These are phyloP conservation scores for Hirtodrosophila trivittata DNA, from an alignment of 2,888 invertebrate species.

Conservation along the genomic window DNA sequence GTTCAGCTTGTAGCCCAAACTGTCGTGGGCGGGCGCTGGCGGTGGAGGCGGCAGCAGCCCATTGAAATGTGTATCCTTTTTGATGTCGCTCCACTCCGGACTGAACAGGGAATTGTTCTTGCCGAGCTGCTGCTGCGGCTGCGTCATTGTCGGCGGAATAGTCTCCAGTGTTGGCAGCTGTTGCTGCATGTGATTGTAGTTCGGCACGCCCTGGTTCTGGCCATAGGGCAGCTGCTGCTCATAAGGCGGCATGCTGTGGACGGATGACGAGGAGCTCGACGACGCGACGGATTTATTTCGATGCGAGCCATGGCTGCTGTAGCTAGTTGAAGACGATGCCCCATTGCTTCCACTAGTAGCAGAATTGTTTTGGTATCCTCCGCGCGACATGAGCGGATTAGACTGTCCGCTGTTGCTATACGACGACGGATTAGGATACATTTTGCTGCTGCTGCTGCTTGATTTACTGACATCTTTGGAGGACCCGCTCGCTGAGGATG, in stretches of 20 bases:
- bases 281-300: slow-evolving; percentile 69
- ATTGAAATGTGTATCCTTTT: slow-evolving; percentile 66
- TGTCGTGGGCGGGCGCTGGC: slow-evolving; percentile 50
- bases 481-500: slow-evolving; percentile 43
- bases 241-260: slow-evolving; percentile 63
- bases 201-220: slow-evolving; percentile 54
- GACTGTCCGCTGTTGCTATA: slow-evolving; percentile 47
- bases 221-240: slow-evolving; percentile 69
- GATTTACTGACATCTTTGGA: slow-evolving; percentile 61
- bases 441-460: slow-evolving; percentile 59
- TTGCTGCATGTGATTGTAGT: slow-evolving; percentile 64
- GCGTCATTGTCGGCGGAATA: slow-evolving; percentile 20
- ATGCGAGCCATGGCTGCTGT: slow-evolving; percentile 53
- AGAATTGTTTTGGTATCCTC: slow-evolving; percentile 48
- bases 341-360: slow-evolving; percentile 31
- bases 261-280: slow-evolving; percentile 73
- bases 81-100: slow-evolving; percentile 83
- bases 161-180: slow-evolving; percentile 55
- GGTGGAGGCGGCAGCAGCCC: slow-evolving; percentile 65
- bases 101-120: slow-evolving; percentile 82
- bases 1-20: slow-evolving; percentile 56
- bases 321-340: slow-evolving; percentile 51
- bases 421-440: slow-evolving; percentile 66
- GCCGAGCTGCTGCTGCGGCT: slow-evolving; percentile 28
- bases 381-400: slow-evolving; percentile 56